Evolutionary conservation across 1,140 invertebrate species (phyloP).

Genomic region (Temnothorax nylanderi): DNA sequence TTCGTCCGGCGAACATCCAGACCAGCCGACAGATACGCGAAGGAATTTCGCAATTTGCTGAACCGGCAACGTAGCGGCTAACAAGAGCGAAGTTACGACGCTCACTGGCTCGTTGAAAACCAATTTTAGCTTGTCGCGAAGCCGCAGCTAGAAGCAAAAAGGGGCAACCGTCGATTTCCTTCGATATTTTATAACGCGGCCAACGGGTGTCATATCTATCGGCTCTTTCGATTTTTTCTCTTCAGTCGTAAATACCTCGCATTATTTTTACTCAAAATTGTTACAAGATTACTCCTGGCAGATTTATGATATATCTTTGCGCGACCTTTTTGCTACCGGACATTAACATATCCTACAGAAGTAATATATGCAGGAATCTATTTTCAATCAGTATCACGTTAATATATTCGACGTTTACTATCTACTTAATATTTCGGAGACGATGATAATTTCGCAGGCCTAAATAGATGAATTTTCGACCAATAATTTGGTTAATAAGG

Average conservation of each 20-base stretch:
- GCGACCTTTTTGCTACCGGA: background rate
- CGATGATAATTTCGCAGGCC: background rate
- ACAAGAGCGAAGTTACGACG: slow-evolving; percentile 70
- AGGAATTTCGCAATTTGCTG: slow-evolving; percentile 75
- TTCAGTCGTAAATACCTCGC: background rate
- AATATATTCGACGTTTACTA: background rate
- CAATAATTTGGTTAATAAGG: background rate
- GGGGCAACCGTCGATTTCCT: slow-evolving; percentile 34
- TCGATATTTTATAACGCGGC: slow-evolving; percentile 48
- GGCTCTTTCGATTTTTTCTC: background rate
- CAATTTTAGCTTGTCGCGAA: slow-evolving; percentile 64
- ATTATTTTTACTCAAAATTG: background rate
- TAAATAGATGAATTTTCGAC: background rate
- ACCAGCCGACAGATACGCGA: slow-evolving; percentile 63
- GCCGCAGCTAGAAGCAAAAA: slow-evolving; percentile 54
- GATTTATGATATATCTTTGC: background rate
- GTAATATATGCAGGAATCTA: background rate
- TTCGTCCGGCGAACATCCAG: slow-evolving; percentile 64
- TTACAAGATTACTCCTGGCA: background rate
- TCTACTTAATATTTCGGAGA: background rate
- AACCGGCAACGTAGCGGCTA: slow-evolving; percentile 68
- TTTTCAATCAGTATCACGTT: background rate
- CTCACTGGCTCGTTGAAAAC: slow-evolving; percentile 60
- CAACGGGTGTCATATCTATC: background rate
- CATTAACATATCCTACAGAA: background rate